These are phyloP conservation scores for Drosophila prosaltans DNA, from an alignment of 1,140 invertebrate genomes.

Conservation along the genomic window DNA sequence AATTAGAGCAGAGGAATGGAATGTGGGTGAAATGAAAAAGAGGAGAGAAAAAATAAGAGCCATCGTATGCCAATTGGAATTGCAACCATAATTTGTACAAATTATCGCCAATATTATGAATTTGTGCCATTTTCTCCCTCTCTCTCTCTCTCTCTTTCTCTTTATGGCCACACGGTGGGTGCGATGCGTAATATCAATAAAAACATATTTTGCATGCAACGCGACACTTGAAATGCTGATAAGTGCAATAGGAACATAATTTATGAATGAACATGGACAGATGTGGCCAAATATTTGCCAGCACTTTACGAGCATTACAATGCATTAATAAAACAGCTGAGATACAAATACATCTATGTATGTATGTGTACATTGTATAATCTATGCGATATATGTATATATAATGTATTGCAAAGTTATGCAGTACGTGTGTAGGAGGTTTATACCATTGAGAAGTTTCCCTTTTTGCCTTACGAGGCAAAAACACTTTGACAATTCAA, in stretches of 20 bases:
- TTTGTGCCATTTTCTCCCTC: constrained; percentile 43
- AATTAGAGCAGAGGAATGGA: constrained; percentile 44
- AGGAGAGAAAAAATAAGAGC: background rate
- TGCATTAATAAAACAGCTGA: constrained; percentile 61
- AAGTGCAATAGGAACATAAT: constrained; percentile 60
- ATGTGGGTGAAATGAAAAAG: constrained; percentile 2
- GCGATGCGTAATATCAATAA: constrained; percentile 68
- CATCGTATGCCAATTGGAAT: constrained; percentile 47
- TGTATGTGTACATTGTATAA: constrained; percentile 1
- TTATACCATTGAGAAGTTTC: background rate
- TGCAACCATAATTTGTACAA: constrained; percentile 74
- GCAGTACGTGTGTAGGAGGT: no score
- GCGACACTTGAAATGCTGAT: constrained; percentile 50
- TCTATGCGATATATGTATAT: no score
- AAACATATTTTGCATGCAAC: constrained; percentile 39
- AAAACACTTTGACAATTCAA: constrained; percentile 39
- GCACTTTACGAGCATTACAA: constrained; percentile 43
- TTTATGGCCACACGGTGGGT: constrained; percentile 41
- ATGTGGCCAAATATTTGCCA: constrained; percentile 50
- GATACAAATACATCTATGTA: constrained; percentile 27
- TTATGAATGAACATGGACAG: constrained; percentile 61
- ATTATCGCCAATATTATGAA: constrained; percentile 76
- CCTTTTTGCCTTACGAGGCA: constrained; percentile 17
- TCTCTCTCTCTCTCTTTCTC: constrained; percentile 8
- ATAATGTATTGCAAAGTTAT: no score